These are phyloP conservation scores for Pseudomyrmex concolor DNA, from an alignment of 1,140 invertebrate genomes.

Conservation along the genomic window DNA sequence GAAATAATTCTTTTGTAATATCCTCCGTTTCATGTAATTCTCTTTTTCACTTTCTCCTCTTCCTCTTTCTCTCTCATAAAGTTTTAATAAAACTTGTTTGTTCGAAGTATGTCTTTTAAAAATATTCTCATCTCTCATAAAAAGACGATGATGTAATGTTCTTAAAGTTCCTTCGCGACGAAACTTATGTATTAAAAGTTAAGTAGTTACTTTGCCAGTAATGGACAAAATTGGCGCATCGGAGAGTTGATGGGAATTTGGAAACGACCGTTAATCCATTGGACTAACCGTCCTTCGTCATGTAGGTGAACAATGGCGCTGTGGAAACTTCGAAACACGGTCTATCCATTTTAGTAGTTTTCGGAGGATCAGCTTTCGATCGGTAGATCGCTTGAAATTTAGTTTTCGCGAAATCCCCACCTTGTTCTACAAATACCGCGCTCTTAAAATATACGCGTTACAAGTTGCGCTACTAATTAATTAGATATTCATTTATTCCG, in stretches of 20 bases:
- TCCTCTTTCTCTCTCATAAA: neutral
- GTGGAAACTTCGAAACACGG: conserved; percentile 61
- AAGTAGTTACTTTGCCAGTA: conserved; percentile 42
- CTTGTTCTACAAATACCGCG: neutral
- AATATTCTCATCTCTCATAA: conserved; percentile 2
- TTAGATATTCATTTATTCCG: too few relatives aligned
- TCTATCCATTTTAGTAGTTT: conserved; percentile 57
- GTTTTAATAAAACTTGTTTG: conserved; percentile 28
- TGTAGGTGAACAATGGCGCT: conserved; percentile 36
- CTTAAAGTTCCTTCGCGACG: conserved; percentile 4
- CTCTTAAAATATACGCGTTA: neutral
- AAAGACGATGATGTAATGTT: neutral
- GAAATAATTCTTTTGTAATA: too few relatives aligned
- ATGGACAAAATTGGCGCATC: conserved; percentile 36
- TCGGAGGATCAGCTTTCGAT: conserved; percentile 33
- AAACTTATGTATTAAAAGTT: conserved; percentile 55
- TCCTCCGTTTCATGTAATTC: neutral
- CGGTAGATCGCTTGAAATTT: conserved; percentile 31
- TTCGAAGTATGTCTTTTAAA: conserved; percentile 3
- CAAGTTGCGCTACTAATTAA: too few relatives aligned
- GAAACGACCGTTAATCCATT: conserved; percentile 59
- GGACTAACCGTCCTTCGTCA: conserved; percentile 36
- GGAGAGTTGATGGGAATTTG: conserved; percentile 50
- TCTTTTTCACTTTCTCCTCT: neutral
- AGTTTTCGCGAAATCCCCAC: conserved; percentile 14